Conservation (phyloP, 2,888 invertebrate species). For the Luffia ferchaultella region DNA sequence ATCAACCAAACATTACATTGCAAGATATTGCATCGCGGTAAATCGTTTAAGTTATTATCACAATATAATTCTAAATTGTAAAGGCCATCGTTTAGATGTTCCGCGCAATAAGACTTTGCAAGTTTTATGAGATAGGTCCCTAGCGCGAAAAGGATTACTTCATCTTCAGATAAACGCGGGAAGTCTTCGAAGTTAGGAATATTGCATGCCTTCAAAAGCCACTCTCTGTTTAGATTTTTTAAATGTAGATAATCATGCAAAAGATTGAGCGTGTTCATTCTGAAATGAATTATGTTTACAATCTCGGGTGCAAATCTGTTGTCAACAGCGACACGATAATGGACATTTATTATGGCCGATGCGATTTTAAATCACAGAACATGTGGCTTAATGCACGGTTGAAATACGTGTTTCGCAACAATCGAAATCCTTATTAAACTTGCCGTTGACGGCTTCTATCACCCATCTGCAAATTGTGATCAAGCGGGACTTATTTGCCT, state of each 20-base stretch:
- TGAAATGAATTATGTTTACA: neutral
- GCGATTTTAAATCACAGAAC: neutral
- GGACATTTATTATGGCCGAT: neutral
- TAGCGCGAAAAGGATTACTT: conserved; percentile 6
- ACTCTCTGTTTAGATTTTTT: conserved; percentile 5
- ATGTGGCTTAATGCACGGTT: neutral
- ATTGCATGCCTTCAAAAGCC: conserved; percentile 4
- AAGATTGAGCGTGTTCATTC: neutral
- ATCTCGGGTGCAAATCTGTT: neutral
- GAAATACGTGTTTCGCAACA: neutral
- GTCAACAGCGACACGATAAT: no score
- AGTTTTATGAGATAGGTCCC: conserved; percentile 10
- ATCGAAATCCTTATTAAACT: neutral
- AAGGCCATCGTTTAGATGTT: conserved; percentile 8
- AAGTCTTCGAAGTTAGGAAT: conserved; percentile 3
- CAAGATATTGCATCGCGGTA: conserved; percentile 3
- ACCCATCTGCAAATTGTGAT: conserved; percentile 1
- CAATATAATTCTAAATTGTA: conserved; percentile 8
- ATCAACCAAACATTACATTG: neutral
- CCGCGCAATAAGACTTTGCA: conserved; percentile 9
- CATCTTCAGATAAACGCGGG: conserved; percentile 6
- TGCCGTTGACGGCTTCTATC: neutral
- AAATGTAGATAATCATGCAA: neutral
- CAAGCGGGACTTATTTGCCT: conserved; percentile 2
- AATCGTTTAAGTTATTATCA: conserved; percentile 3